Conservation (phyloP, 2,113 vertebrate species). For the Heterochromis multidens region DNA sequence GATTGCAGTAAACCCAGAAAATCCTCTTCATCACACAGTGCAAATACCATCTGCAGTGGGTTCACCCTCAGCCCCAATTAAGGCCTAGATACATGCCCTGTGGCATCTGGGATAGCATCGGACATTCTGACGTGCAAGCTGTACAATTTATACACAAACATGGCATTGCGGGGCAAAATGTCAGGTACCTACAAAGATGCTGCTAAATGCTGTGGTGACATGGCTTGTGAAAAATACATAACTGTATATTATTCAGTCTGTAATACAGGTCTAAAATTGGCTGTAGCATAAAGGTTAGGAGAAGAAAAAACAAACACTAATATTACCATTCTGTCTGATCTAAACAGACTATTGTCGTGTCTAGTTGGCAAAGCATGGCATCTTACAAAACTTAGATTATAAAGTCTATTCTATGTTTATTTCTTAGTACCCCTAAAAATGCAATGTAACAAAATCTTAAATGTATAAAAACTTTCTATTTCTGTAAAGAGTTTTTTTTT, state of each 20-base stretch:
- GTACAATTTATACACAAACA: constrained; percentile 21
- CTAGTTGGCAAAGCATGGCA: background rate
- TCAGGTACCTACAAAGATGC: constrained; percentile 8
- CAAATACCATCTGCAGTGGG: constrained; percentile 69
- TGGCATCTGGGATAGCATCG: constrained; percentile 25
- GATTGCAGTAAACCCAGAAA: constrained; percentile 68
- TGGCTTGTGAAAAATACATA: background rate
- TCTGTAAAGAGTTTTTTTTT: background rate
- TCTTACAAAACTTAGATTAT: fast-evolving
- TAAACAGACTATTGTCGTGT: background rate
- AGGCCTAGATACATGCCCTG: constrained; percentile 24
- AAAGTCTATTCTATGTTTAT: background rate
- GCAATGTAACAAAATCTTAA: background rate
- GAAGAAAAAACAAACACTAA: background rate
- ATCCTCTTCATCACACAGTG: constrained; percentile 67
- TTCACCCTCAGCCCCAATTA: constrained; percentile 63
- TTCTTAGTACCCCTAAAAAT: background rate
- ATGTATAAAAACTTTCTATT: background rate
- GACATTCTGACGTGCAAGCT: background rate
- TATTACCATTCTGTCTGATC: background rate
- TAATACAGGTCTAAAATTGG: background rate
- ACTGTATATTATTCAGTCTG: background rate
- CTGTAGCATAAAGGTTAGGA: background rate
- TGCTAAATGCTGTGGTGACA: background rate
- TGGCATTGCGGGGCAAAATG: constrained; percentile 1